phyloP scores from a whole-genome alignment of 1,140 invertebrate genomes.

The Lamellibrachia luymesi region DNA sequence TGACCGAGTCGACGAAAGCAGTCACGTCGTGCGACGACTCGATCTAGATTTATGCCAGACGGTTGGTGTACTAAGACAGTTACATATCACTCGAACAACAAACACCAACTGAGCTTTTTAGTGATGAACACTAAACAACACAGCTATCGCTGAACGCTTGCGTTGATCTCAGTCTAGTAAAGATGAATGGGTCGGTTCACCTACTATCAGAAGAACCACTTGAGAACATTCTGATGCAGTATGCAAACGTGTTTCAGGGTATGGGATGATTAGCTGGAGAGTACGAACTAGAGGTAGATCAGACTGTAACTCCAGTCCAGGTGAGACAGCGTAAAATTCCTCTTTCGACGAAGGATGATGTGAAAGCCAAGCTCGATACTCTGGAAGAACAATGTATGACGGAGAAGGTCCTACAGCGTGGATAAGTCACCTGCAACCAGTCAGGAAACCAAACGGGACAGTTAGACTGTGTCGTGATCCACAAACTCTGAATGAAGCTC shows the following conservation, averaged over 20 bases:
- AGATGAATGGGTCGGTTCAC: too few relatives aligned
- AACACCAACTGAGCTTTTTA: too few relatives aligned
- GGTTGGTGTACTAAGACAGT: too few relatives aligned
- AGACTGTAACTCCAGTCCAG: neutral
- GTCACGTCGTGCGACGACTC: neutral
- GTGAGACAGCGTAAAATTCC: neutral
- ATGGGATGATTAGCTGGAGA: neutral
- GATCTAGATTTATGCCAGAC: neutral
- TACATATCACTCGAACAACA: too few relatives aligned
- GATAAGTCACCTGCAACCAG: neutral
- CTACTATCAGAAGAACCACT: too few relatives aligned
- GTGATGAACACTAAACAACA: too few relatives aligned
- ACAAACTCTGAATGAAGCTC: neutral
- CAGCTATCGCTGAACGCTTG: too few relatives aligned
- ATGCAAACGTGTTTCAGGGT: too few relatives aligned
- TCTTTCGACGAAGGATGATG: neutral
- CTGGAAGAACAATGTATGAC: neutral
- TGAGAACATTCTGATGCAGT: too few relatives aligned
- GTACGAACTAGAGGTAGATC: neutral
- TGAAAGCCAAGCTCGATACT: neutral
- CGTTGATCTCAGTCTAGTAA: too few relatives aligned
- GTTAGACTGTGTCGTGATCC: slow-evolving; percentile 1
- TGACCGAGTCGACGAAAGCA: neutral
- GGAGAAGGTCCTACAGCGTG: neutral
- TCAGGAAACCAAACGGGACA: neutral